Base-by-base conservation (phyloP, 2,888 invertebrate species). In the Rotaria sp. region DNA sequence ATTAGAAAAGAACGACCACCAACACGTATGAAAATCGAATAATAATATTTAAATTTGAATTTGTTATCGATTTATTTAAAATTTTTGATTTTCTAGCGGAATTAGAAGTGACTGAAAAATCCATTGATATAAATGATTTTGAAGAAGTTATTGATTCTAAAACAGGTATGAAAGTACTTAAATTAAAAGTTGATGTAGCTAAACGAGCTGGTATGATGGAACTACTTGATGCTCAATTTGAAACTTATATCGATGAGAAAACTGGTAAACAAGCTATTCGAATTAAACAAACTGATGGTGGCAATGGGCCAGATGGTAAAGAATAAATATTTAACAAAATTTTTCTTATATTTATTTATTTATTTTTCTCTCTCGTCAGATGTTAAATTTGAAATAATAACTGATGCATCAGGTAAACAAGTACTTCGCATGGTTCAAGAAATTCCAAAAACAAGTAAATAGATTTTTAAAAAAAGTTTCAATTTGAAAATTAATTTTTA, bases 161-260 rank as follows among this genome's bases (percentile, higher is more conserved):
- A 55, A 86, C 86, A 18, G 86, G 86, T 18, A 57, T 84, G 38
- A 84, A 45, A 75, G 84, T 84, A 35, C 15, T 86, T 0, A 84
- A 74, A 74, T 41, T 86, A 21, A 55, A 59, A 75, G 30, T n/a
- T 13, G 86, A 86, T 26, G 59, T 86, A 21, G 86, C 84, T 59
- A 84, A 84, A 86, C 59, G 74, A 48, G 24, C 84, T 21, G 86
- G 86, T 48, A 84, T 86, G 59, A 59, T n/a, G 59, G 59, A 59
- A 5, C 26, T 59, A 30, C 30, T 59, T n/a, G 59, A 59, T n/a
- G 59, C n/a, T 30, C 26, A 59, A 59, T 59, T 59, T n/a, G 59
- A 59, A 59, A 59, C 59, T n/a, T 59, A 59, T 59, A 59, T 59
- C 59, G 59, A 59, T n/a, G 2, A 24, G 8, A 59, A 59, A 59